phyloP scores from a whole-genome alignment of 2,113 vertebrate species.

The Crocuta crocuta region DNA sequence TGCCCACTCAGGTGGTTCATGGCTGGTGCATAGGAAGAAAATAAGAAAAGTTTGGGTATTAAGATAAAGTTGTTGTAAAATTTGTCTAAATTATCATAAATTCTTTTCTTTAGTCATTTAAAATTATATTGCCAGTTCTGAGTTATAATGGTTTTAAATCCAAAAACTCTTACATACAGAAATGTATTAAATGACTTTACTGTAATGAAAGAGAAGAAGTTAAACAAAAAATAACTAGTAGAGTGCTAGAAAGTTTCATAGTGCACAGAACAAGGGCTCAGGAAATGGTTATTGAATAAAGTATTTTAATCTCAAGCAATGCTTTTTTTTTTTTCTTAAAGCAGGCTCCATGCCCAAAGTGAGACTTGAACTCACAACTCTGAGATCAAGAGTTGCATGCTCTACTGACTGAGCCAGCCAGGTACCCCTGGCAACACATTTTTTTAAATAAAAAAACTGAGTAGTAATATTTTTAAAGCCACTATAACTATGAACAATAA shows the following conservation, averaged over 20 bases:
- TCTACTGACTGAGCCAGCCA: not conserved
- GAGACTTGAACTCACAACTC: not conserved
- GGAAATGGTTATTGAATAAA: not conserved
- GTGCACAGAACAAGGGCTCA: not conserved
- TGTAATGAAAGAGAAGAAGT: slow-evolving; percentile 1
- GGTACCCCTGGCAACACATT: not conserved
- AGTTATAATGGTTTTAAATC: slow-evolving; percentile 28
- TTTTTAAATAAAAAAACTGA: not conserved
- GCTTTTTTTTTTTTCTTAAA: not conserved
- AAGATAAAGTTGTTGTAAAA: slow-evolving; percentile 11
- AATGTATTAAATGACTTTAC: slow-evolving; percentile 34
- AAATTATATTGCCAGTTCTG: slow-evolving; percentile 24
- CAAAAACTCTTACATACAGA: not conserved
- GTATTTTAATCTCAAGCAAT: slow-evolving; percentile 37
- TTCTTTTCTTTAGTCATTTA: slow-evolving; percentile 47
- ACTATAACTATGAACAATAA: not conserved
- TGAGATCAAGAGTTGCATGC: not conserved
- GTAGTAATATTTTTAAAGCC: slow-evolving; percentile 22
- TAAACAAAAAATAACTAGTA: slow-evolving; percentile 12
- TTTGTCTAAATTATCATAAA: slow-evolving; percentile 11
- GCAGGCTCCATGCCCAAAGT: not conserved
- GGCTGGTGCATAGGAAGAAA: slow-evolving; percentile 80
- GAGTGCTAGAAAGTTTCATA: slow-evolving; percentile 4
- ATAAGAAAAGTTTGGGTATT: not conserved
- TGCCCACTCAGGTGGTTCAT: slow-evolving; percentile 92